These are phyloP conservation scores for Sphenodon punctatus DNA, from an alignment of 2,797 vertebrate species.

Conservation along the genomic window DNA sequence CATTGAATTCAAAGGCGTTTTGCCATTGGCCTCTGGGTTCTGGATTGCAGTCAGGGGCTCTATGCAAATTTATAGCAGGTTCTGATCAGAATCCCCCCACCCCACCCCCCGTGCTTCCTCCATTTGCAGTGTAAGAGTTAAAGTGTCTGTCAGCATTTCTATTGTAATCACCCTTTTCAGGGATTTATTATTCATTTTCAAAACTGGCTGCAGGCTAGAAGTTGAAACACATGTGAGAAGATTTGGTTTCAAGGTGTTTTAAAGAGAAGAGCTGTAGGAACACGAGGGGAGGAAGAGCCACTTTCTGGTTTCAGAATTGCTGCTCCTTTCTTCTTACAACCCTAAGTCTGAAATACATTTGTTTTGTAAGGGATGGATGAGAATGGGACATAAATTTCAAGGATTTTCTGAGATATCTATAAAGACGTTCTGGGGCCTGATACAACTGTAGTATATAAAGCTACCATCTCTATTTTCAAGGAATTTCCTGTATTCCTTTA, in stretches of 20 bases:
- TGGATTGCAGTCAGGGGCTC: not conserved
- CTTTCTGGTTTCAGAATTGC: not conserved
- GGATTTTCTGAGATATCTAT: not conserved
- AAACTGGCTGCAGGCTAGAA: slow-evolving; percentile 70
- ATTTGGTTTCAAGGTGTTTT: slow-evolving; percentile 59
- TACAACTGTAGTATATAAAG: too few relatives aligned
- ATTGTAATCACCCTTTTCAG: slow-evolving; percentile 60
- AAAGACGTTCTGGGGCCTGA: not conserved
- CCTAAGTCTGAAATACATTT: not conserved
- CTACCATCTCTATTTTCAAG: too few relatives aligned
- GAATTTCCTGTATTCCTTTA: too few relatives aligned
- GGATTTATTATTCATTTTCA: slow-evolving; percentile 75
- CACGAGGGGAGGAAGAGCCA: not conserved
- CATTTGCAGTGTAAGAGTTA: slow-evolving; percentile 43
- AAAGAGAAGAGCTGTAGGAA: slow-evolving; percentile 34
- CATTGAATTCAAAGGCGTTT: too few relatives aligned
- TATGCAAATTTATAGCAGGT: not conserved
- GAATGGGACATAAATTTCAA: too few relatives aligned
- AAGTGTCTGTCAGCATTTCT: slow-evolving; percentile 69
- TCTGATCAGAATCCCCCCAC: not conserved
- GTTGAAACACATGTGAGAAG: slow-evolving; percentile 62
- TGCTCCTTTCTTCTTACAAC: not conserved
- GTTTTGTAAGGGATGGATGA: not conserved
- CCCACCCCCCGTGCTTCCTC: not conserved
- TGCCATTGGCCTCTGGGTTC: too few relatives aligned